Evolutionary conservation across 2,113 vertebrate species (phyloP).

Genomic region (Ochotona curzoniae): DNA sequence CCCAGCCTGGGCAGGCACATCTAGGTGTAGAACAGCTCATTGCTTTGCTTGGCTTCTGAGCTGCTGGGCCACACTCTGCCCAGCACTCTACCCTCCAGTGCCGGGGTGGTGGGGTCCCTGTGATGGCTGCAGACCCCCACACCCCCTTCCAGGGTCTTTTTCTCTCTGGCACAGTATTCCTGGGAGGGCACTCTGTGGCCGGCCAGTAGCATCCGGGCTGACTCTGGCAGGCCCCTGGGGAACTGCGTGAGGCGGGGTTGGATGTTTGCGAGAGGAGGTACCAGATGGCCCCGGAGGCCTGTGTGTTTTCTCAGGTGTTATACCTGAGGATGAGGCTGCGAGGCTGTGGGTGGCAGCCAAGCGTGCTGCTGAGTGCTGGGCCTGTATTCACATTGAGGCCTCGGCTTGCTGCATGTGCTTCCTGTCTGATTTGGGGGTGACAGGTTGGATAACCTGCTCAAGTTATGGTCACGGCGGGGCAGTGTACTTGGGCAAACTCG

Average conservation of each 20-base stretch:
- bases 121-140: neutral
- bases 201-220: neutral
- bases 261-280: neutral
- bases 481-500: neutral
- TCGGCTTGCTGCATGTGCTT: neutral
- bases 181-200: neutral
- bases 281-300: neutral
- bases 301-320: neutral
- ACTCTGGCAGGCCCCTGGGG: neutral
- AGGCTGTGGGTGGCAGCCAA: neutral
- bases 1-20: neutral
- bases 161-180: neutral
- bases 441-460: neutral
- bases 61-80: neutral
- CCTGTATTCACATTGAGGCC: neutral
- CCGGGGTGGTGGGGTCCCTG: neutral
- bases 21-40: rapidly evolving
- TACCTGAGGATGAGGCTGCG: neutral
- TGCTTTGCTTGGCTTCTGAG: neutral
- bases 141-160: neutral
- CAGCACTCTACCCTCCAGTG: neutral
- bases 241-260: neutral
- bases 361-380: neutral
- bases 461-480: too few species aligned
- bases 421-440: neutral